These are phyloP conservation scores for Cottus gobio DNA, from an alignment of 2,113 vertebrate genomes.

Conservation along the genomic window DNA sequence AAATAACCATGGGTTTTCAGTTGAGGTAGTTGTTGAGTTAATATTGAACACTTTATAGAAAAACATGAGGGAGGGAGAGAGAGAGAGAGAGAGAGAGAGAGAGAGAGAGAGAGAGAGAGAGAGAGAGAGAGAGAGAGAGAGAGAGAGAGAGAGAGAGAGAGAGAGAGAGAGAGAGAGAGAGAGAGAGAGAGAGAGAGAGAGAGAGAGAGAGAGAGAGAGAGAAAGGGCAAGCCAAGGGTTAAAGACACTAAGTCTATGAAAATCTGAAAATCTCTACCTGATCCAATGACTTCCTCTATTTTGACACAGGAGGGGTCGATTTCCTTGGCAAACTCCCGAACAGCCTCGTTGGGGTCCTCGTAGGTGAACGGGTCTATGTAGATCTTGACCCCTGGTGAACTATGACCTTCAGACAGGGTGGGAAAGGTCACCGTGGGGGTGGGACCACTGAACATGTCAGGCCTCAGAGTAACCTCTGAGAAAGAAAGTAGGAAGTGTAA, in stretches of 20 bases:
- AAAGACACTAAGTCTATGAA: background rate
- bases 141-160: constrained; percentile 2
- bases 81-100: constrained; percentile 3
- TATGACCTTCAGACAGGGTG: constrained; percentile 75
- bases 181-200: background rate
- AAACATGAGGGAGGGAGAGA: too few relatives aligned
- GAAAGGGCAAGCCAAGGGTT: background rate
- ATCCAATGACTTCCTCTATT: constrained; percentile 81
- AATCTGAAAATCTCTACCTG: constrained; percentile 65
- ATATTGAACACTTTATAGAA: background rate
- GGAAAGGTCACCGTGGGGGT: constrained; percentile 80
- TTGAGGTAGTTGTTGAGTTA: background rate
- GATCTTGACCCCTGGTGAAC: constrained; percentile 85
- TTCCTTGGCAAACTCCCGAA: constrained; percentile 80
- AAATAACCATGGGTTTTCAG: constrained; percentile 3
- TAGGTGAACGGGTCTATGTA: constrained; percentile 98
- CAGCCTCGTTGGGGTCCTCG: constrained; percentile 87
- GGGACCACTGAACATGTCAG: constrained; percentile 81
- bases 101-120: background rate
- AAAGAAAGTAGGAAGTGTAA: constrained; percentile 11
- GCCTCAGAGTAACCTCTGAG: constrained; percentile 86
- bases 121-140: background rate
- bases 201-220: background rate
- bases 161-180: background rate
- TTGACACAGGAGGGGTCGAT: constrained; percentile 80